Evolutionary conservation across 2,888 invertebrate genomes (phyloP).

Genomic region (Nipponacmea schrenckii): DNA sequence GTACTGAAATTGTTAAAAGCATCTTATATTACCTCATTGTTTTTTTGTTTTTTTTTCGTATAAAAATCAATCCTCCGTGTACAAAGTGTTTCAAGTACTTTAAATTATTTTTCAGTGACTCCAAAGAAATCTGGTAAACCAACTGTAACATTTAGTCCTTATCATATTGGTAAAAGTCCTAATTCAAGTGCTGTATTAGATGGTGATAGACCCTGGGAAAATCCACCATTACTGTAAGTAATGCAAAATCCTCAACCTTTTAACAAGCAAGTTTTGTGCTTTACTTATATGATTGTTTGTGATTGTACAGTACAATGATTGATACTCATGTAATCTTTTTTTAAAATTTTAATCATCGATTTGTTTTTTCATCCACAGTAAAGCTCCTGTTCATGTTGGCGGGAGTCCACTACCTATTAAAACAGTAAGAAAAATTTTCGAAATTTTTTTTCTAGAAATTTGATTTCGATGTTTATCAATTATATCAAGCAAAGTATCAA

Average conservation of each 20-base stretch:
- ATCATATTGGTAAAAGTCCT: slow-evolving; percentile 24
- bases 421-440: too few species aligned
- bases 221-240: slow-evolving; percentile 17
- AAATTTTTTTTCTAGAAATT: too few species aligned
- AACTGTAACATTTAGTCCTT: slow-evolving; percentile 2
- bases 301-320: background rate
- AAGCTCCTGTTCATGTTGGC: slow-evolving; percentile 44
- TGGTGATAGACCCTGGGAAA: slow-evolving; percentile 57
- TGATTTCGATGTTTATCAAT: too few species aligned
- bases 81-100: too few species aligned
- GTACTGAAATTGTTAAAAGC: too few species aligned
- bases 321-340: too few species aligned
- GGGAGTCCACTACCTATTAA: background rate
- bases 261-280: background rate
- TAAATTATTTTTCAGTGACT: background rate
- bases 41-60: too few species aligned
- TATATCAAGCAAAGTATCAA: too few species aligned
- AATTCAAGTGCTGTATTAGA: slow-evolving; percentile 48
- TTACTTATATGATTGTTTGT: background rate
- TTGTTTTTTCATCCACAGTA: slow-evolving; percentile 37
- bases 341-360: too few species aligned
- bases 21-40: too few species aligned
- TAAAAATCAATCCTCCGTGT: too few species aligned
- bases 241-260: background rate
- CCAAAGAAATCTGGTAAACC: background rate